Evolutionary conservation across 2,113 vertebrate species (phyloP), one percentile per base, ranked within the genome.

Genomic region (Ailuropoda melanoleuca): DNA sequence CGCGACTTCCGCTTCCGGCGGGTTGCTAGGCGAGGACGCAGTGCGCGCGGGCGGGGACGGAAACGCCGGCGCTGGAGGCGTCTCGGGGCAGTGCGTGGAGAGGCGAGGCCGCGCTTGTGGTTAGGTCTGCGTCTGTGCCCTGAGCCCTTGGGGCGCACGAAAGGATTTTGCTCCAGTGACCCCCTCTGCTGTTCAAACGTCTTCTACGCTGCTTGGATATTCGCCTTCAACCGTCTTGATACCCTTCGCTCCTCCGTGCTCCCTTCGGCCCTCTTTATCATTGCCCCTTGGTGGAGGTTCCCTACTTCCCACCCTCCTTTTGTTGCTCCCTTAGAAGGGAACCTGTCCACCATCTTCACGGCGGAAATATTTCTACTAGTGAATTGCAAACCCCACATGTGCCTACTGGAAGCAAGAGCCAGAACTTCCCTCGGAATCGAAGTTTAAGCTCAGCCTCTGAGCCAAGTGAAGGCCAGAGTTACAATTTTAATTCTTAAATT

Each of bases 91-190:
- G 8, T 1, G 3, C 13, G 6, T 8, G 10, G n/a, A 4, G 18
- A 3, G 37, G 7, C 1, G 0, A 10, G 1, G 58, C 0, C 0
- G 1, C 2, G 0, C 43, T 13, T 0, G 21, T 12, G 24, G 39
- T 37, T 9, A 11, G 31, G 17, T 8, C 43, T 43, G 15, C 8
- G 0, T 2, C 21, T 18, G 26, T n/a, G 23, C 2, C 2, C 7
- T 46, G 23, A 46, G 23, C 15, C 24, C 5, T 0, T 14, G 56
- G 23, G 18, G n/a, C 60, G 24, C 39, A 0, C 2, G 4, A 50
- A 10, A 4, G 29, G 26, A 53, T 11, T 66, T 58, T 4, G 8
- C 66, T 6, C 7, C 37, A 10, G 0, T 0, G n/a, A 62, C 48
- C 15, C 8, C 37, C 4, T 66, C 6, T 3, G 2, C 46, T 66